A percentile compares a stretch with the other conserved stretches of the same genome.
phyloP scores from a whole-genome alignment of 2,797 vertebrate genomes.

The Pantherophis vulpinus region DNA sequence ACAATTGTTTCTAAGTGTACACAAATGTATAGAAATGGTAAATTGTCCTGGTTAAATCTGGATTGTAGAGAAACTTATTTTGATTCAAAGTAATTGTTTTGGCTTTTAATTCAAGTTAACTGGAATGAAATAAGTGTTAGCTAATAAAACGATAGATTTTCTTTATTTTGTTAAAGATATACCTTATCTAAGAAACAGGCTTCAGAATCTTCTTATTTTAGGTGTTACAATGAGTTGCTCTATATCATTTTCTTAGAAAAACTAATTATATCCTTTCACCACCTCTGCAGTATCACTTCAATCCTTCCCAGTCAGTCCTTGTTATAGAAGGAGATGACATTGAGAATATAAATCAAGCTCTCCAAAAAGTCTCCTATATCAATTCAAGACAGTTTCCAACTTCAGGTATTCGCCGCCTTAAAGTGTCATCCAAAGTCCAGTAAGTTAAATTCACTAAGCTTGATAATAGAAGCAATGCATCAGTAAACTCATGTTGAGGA shows the following conservation, averaged over 20 bases:
- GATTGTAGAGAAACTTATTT: conserved; percentile 8
- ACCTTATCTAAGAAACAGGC: not conserved
- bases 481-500: not conserved
- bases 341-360: conserved; percentile 87
- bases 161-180: conserved; percentile 22
- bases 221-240: not conserved
- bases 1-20: not conserved
- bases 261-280: conserved; percentile 43
- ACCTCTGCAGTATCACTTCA: conserved; percentile 90
- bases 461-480: conserved; percentile 32
- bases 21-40: not conserved
- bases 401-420: conserved; percentile 82
- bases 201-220: conserved; percentile 24
- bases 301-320: conserved; percentile 92
- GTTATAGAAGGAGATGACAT: conserved; percentile 96
- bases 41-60: not conserved
- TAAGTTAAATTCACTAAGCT: conserved; percentile 70
- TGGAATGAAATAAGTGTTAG: conserved; percentile 6
- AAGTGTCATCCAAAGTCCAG: conserved; percentile 90
- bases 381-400: conserved; percentile 95
- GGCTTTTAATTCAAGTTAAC: conserved; percentile 30
- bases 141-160: conserved; percentile 10
- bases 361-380: conserved; percentile 94
- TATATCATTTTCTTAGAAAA: conserved; percentile 7
- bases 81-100: not conserved